Conservation (phyloP, 2,113 vertebrate species). For the Thunnus thynnus region DNA sequence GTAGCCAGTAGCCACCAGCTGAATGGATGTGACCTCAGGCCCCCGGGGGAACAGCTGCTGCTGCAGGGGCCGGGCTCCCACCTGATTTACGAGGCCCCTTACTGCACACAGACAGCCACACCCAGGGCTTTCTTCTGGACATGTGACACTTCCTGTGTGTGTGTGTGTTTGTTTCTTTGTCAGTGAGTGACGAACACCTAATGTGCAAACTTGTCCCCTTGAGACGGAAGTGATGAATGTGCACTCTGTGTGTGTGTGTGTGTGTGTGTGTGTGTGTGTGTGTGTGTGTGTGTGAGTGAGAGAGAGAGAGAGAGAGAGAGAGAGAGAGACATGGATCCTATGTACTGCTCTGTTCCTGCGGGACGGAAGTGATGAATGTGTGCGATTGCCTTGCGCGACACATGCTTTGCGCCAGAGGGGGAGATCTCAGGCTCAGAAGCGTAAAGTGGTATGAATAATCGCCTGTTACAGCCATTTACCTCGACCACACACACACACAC, state of each 20-base stretch:
- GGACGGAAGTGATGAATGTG: conserved; percentile 60
- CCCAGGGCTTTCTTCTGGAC: conserved; percentile 31
- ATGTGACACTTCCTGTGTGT: conserved; percentile 17
- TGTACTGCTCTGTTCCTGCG: neutral
- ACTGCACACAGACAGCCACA: conserved; percentile 35
- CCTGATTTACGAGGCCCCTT: conserved; percentile 72
- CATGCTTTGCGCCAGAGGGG: conserved; percentile 19
- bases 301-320: too few species aligned
- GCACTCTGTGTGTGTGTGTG: neutral
- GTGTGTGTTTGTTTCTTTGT: conserved; percentile 26
- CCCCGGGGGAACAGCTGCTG: conserved; percentile 62
- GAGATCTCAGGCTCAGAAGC: conserved; percentile 16
- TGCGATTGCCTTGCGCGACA: neutral
- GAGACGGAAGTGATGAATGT: conserved; percentile 43
- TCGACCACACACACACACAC: neutral
- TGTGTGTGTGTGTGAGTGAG: neutral
- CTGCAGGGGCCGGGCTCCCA: conserved; percentile 29
- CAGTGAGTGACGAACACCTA: conserved; percentile 11
- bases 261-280: conserved; percentile 5
- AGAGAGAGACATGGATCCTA: too few species aligned
- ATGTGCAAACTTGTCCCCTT: conserved; percentile 1
- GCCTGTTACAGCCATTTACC: conserved; percentile 40
- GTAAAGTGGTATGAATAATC: conserved; percentile 34
- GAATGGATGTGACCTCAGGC: conserved; percentile 63
- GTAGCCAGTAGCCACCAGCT: conserved; percentile 62